These are phyloP conservation scores for Heliconius ethilla DNA, from an alignment of 2,888 invertebrate genomes.

Conservation along the genomic window DNA sequence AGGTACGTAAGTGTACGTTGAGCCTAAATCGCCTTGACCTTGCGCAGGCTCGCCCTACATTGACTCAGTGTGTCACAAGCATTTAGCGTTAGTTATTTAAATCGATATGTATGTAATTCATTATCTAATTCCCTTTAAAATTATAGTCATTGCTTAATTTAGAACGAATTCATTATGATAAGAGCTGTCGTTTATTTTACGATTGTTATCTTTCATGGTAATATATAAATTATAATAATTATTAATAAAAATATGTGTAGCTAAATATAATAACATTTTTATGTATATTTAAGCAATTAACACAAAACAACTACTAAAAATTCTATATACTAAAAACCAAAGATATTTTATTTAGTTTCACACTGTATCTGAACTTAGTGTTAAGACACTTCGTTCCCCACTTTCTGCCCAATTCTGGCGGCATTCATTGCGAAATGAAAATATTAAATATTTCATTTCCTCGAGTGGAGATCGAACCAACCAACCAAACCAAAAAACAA, in stretches of 20 bases:
- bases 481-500: too few species aligned
- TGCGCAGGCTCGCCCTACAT: conserved; percentile 35
- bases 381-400: too few species aligned
- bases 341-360: too few species aligned
- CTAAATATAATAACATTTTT: background rate
- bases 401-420: too few species aligned
- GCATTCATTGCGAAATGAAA: too few species aligned
- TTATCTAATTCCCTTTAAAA: conserved; percentile 14
- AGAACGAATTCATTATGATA: background rate
- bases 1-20: background rate
- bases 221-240: background rate
- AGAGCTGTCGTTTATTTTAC: background rate
- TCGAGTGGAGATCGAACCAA: too few species aligned
- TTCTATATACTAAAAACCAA: too few species aligned
- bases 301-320: too few species aligned
- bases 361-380: too few species aligned
- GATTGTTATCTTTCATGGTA: background rate
- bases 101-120: conserved; percentile 22
- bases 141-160: conserved; percentile 16
- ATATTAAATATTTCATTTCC: too few species aligned
- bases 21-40: conserved; percentile 30
- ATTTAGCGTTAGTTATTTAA: conserved; percentile 17
- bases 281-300: background rate
- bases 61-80: conserved; percentile 23
- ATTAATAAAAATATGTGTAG: background rate